Base-by-base conservation (phyloP, 2,797 vertebrate genomes). In the Schizothorax lantsangensis region DNA sequence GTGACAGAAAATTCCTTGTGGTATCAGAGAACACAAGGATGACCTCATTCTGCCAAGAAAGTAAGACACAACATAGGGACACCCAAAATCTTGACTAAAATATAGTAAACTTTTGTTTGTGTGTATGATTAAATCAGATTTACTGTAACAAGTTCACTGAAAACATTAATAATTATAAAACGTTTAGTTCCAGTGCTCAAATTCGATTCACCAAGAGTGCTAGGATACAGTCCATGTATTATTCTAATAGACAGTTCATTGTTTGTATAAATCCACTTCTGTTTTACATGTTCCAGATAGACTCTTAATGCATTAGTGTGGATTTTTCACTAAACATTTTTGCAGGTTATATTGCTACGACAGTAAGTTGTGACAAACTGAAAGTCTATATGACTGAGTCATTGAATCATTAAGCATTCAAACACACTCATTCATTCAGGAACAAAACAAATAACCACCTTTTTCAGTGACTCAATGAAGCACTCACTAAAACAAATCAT, bases 21-120 rank as follows among this genome's bases (percentile, higher is more conserved):
- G 84, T 43, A 83, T 40, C 33, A 33, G 54, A 73, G 49, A 86
- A 73, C 30, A 64, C 2, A 23, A 83, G 69, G 69, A 80, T 88
- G 84, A 68, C 81, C 88, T 88, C 75, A 86, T 86, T 88, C 84
- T 86, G 88, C 81, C 81, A 88, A 82, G 81, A 83, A 69, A 78
- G n/a, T 43, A 79, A 66, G 54, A 47, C 38, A 26, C 62, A 49
- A 78, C 57, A 71, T 33, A 26, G 52, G 23, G 69, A 77, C 38
- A 64, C 17, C 57, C 68, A 38, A 81, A 80, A 26, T 23, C 49
- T 10, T 38, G 30, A 78, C 14, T 21, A 59, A 82, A 75, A 88
- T 75, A 71, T 54, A n/a, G 59, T 52, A 75, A 57, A 59, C 23
- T 43, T 45, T 33, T 77, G 47, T 36, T 36, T 77, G 74, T 43